phyloP scores from a whole-genome alignment of 1,140 invertebrate genomes.

The Lethocerus indicus region DNA sequence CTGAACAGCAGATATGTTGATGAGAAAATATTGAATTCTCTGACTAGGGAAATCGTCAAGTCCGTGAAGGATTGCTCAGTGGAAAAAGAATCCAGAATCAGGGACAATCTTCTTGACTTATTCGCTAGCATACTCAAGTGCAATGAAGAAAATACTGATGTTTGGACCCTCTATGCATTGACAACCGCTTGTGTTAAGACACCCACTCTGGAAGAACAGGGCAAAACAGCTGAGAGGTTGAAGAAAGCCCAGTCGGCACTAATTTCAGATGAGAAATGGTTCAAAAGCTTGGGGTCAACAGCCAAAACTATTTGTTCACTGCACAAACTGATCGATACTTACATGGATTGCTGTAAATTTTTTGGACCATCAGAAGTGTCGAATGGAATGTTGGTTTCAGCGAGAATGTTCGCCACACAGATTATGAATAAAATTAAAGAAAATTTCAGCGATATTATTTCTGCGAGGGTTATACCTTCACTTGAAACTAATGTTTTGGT shows the following conservation, averaged over 20 bases:
- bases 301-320: not conserved
- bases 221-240: not conserved
- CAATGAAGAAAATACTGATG: not conserved
- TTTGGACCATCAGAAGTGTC: no score
- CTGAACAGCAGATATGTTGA: not conserved
- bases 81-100: not conserved
- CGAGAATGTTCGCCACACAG: no score
- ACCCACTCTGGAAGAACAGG: not conserved
- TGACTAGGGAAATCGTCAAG: not conserved
- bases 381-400: no score
- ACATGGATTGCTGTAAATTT: not conserved
- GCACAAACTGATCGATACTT: not conserved
- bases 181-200: not conserved
- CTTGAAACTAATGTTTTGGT: no score
- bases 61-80: not conserved
- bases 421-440: no score
- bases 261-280: not conserved
- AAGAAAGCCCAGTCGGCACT: not conserved
- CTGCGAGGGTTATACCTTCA: no score
- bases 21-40: not conserved
- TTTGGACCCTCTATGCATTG: not conserved
- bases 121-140: not conserved
- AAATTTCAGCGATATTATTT: no score
- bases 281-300: not conserved
- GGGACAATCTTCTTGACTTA: no score